phyloP scores from a whole-genome alignment of 2,113 vertebrate species.

The Entelurus aequoreus region DNA sequence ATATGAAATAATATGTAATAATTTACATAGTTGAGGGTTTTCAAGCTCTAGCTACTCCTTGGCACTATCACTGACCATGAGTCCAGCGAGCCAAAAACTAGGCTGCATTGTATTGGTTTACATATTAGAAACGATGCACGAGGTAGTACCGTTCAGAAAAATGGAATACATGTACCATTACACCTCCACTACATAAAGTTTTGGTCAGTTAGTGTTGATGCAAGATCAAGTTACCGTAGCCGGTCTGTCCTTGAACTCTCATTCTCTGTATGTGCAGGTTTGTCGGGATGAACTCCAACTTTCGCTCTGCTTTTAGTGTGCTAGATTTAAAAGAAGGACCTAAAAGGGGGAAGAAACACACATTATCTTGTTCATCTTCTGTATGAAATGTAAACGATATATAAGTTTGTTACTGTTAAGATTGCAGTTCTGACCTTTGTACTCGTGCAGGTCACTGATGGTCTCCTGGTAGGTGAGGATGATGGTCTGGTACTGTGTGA shows the following conservation, averaged over 20 bases:
- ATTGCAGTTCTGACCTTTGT: constrained; percentile 81
- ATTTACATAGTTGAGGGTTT: too few relatives aligned
- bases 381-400: background rate
- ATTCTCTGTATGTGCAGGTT: constrained; percentile 98
- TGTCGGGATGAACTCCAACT: constrained; percentile 94
- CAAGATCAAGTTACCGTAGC: constrained; percentile 75
- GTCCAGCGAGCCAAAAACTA: too few relatives aligned
- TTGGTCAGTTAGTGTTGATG: background rate
- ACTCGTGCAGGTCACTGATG: constrained; percentile 91
- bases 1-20: too few relatives aligned
- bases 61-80: too few relatives aligned
- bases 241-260: constrained; percentile 92
- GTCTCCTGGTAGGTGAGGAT: constrained; percentile 99
- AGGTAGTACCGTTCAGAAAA: too few relatives aligned
- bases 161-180: too few relatives aligned
- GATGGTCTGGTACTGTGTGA: constrained; percentile 96
- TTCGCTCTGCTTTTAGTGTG: constrained; percentile 93
- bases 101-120: too few relatives aligned
- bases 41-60: too few relatives aligned
- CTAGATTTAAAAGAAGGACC: constrained; percentile 98
- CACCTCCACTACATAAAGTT: too few relatives aligned
- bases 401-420: background rate
- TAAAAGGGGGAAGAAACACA: constrained; percentile 37
- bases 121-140: too few relatives aligned
- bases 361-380: background rate